phyloP scores from a whole-genome alignment of 2,113 vertebrate species.

The Cyrtonyx montezumae region DNA sequence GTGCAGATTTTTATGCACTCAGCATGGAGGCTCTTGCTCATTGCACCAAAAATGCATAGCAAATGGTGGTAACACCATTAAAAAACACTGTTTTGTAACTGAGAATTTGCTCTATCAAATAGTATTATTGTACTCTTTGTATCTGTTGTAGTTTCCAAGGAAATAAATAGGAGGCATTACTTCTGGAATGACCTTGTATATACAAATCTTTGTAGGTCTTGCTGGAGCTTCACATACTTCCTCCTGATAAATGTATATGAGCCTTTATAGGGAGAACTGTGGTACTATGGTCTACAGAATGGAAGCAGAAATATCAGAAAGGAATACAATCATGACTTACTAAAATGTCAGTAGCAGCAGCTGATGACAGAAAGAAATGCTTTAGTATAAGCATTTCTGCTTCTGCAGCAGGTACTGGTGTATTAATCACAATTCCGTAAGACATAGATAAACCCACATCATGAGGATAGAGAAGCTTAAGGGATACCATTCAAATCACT shows the following conservation, averaged over 20 bases:
- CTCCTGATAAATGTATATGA: neutral
- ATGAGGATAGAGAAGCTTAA: neutral
- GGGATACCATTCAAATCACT: neutral
- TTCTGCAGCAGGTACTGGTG: neutral
- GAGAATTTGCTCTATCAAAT: too few relatives aligned
- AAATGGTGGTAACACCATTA: too few relatives aligned
- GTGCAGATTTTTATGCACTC: too few relatives aligned
- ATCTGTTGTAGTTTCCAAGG: too few relatives aligned
- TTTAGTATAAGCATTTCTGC: neutral
- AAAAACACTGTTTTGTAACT: too few relatives aligned
- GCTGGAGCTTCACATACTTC: neutral
- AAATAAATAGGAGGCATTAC: too few relatives aligned
- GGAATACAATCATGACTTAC: neutral
- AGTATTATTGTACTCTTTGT: too few relatives aligned
- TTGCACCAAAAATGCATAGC: too few relatives aligned
- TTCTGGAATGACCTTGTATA: neutral
- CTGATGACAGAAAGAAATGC: rapidly evolving
- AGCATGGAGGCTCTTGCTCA: too few relatives aligned
- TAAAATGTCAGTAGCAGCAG: neutral
- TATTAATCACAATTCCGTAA: neutral
- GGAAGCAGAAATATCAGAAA: neutral
- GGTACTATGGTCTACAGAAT: neutral
- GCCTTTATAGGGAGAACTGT: too few relatives aligned
- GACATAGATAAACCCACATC: neutral
- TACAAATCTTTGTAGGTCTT: neutral